Conservation (phyloP, 2,888 invertebrate species). For the Zaprionus bogoriensis region DNA sequence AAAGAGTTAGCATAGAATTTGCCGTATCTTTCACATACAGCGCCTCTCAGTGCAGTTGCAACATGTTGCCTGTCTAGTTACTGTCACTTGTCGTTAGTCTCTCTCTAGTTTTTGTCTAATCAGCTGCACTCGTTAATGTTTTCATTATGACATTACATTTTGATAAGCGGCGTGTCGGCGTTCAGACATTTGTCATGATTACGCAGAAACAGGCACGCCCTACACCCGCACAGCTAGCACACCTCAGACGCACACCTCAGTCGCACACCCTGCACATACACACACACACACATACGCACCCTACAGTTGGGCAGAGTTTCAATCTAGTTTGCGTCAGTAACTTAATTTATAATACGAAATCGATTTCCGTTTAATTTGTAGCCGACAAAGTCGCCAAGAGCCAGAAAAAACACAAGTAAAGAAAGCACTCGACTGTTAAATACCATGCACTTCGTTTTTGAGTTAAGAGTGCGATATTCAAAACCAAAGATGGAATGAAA, state of each 20-base stretch:
- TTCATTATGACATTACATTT: constrained; percentile 41
- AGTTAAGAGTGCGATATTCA: too few species aligned
- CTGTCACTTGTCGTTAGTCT: too few species aligned
- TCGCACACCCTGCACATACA: not conserved
- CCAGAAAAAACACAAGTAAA: constrained; percentile 19
- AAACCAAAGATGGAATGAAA: too few species aligned
- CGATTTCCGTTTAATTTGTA: constrained; percentile 69
- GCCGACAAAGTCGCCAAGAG: constrained; percentile 46
- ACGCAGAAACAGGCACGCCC: too few species aligned
- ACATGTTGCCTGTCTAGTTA: too few species aligned
- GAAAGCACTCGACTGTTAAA: too few species aligned
- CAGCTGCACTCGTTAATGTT: constrained; percentile 37
- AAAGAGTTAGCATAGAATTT: too few species aligned
- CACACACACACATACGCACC: not conserved
- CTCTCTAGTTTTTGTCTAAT: constrained; percentile 39
- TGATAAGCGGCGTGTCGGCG: too few species aligned
- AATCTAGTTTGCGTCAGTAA: constrained; percentile 51
- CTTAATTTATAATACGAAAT: constrained; percentile 66
- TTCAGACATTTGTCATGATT: constrained; percentile 48
- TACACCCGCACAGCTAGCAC: constrained; percentile 6
- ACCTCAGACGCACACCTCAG: too few species aligned
- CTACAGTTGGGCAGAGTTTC: not conserved
- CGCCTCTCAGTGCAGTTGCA: not conserved
- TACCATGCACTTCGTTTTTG: too few species aligned
- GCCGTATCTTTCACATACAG: too few species aligned